Base-by-base conservation (phyloP, 2,888 invertebrate species). In the Liposcelis brunnea region DNA sequence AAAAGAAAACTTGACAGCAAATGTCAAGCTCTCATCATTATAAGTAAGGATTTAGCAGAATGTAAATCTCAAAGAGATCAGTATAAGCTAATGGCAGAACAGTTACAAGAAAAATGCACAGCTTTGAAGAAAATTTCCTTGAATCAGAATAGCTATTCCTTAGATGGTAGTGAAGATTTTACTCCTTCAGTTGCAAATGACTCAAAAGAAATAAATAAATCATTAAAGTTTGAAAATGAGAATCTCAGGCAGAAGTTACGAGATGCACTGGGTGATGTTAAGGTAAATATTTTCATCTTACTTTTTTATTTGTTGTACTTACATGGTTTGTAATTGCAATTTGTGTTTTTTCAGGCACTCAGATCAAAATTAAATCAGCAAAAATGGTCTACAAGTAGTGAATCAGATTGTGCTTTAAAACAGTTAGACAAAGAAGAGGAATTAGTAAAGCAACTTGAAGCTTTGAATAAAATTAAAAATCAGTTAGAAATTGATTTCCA, bases 1-100 rank as follows among this genome's bases (percentile, higher is more conserved):
- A 72, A 74, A 56, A 72, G 79, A 50, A 85, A 84, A 61, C 63
- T 86, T 19, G 78, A 82, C 56, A 80, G 84, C 56, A 87, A 89
- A 62, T 70, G 80, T 44, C 85, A 86, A 61, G 86, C 86, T 2
- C 60, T 89, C 32, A 65, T 77, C n/a, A 80, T 85, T 49, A 67
- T 87, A 59, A 79, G 75, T 49, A 72, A 74, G 54, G 84, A 86
- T 57, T 61, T 87, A 48, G 81, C 83, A 54, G 76, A 79, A 61
- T 82, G 80, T 58, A 75, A 79, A 48, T 75, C 74, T 55, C 84
- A 89, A 58, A 66, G 83, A 26, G 86, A 87, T 59, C 77, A 80
- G 56, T 85, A 77, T 55, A 84, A 82, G 60, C 61, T 80, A 7
- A 72, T 85, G 69, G 81, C 82, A 1, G 85, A 86, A 56, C 82